phyloP scores from a whole-genome alignment of 2,888 invertebrate species.

The Campoplex nolae region DNA sequence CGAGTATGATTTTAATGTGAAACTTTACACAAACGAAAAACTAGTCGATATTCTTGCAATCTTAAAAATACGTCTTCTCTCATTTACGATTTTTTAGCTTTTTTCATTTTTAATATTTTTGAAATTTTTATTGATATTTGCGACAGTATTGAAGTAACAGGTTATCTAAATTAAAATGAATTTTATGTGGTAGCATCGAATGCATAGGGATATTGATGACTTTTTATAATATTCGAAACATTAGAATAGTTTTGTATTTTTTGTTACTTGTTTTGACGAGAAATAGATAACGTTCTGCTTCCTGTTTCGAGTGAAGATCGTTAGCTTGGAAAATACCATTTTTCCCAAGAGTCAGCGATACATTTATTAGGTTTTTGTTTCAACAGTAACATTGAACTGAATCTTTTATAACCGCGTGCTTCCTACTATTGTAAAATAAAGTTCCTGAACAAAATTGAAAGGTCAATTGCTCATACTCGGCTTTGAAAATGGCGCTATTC shows the following conservation, averaged over 20 bases:
- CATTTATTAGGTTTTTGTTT: neutral
- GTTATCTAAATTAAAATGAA: neutral
- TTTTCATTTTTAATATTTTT: neutral
- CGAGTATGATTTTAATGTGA: neutral
- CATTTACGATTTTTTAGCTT: neutral
- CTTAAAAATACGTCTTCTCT: neutral
- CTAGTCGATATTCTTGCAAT: constrained; percentile 1
- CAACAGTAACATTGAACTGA: neutral
- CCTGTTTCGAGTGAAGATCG: neutral
- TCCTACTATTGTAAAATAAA: neutral
- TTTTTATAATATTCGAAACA: neutral
- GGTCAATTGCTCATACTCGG: neutral
- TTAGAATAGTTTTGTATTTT: neutral
- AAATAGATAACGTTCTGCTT: neutral
- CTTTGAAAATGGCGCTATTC: neutral
- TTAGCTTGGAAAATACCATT: neutral
- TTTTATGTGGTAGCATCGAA: neutral
- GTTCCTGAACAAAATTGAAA: neutral
- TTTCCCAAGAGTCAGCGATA: neutral
- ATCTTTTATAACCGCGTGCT: neutral
- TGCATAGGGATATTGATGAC: neutral
- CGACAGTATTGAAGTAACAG: neutral
- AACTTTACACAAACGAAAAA: neutral
- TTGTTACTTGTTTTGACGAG: neutral
- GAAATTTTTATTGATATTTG: neutral